Evolutionary conservation across 2,888 invertebrate species (phyloP).

Genomic region (Dermolepida albohirtum): DNA sequence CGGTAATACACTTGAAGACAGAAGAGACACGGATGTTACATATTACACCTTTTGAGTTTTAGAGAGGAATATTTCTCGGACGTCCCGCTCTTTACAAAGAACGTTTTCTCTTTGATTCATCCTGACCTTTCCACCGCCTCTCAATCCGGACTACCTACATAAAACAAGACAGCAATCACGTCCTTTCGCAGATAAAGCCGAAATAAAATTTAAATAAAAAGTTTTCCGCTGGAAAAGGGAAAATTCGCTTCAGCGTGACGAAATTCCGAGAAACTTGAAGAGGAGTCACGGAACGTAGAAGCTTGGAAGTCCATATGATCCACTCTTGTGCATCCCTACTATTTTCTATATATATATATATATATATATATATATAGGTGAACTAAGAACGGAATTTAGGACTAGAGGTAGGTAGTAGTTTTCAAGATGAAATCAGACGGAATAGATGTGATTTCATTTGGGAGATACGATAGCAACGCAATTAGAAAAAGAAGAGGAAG

Average conservation of each 20-base stretch:
- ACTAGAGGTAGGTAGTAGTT: neutral
- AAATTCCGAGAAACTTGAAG: neutral
- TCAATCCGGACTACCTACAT: conserved; percentile 17
- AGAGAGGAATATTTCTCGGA: too few species aligned
- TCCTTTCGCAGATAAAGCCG: conserved; percentile 32
- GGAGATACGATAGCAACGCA: neutral
- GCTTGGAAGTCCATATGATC: neutral
- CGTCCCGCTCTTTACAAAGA: neutral
- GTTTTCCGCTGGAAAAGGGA: conserved; percentile 19
- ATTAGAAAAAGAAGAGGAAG: neutral
- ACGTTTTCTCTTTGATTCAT: conserved; percentile 24
- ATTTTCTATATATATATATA: neutral
- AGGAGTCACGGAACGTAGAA: too few species aligned
- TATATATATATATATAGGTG: too few species aligned
- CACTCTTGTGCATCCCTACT: neutral
- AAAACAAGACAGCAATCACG: conserved; percentile 34
- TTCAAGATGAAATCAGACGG: conserved; percentile 3
- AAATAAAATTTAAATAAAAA: conserved; percentile 37
- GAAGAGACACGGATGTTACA: too few species aligned
- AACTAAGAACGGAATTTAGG: conserved; percentile 6
- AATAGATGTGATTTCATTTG: conserved; percentile 17
- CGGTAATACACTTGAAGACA: too few species aligned
- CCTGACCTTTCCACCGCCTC: conserved; percentile 9
- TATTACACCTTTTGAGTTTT: too few species aligned
- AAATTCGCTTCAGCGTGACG: conserved; percentile 10